Percentiles rank a stretch among this genome's conserved stretches.
Conservation (phyloP, 1,140 invertebrate genomes). For the Camponotus floridanus region DNA sequence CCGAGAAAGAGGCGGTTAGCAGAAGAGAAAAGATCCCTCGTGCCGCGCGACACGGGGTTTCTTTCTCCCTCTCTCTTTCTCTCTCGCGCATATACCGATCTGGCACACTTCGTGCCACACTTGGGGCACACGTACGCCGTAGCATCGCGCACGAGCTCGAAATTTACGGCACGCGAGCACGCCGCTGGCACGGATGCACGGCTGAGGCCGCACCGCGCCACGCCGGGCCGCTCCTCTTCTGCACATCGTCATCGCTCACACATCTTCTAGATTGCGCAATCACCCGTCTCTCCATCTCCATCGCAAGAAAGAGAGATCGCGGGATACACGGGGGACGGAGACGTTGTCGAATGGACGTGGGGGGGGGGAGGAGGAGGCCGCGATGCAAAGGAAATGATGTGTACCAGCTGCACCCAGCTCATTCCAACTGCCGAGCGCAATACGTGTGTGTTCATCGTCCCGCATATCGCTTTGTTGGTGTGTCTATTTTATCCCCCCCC, state of each 20-base stretch:
- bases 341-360: not conserved
- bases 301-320: conserved; percentile 45
- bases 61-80: conserved; percentile 59
- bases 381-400: conserved; percentile 72
- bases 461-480: conserved; percentile 48
- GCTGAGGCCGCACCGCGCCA: conserved; percentile 62
- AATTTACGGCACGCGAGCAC: conserved; percentile 85
- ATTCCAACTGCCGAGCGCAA: conserved; percentile 70
- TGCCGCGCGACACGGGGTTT: conserved; percentile 52
- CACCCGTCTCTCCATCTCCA: conserved; percentile 56
- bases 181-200: conserved; percentile 74
- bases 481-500: conserved; percentile 46
- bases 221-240: conserved; percentile 65
- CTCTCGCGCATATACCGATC: conserved; percentile 66
- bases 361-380: conserved; percentile 31
- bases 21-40: conserved; percentile 63
- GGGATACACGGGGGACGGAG: conserved; percentile 36
- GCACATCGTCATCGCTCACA: conserved; percentile 66
- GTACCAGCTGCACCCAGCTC: conserved; percentile 80
- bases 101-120: conserved; percentile 82
- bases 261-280: conserved; percentile 75
- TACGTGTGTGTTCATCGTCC: conserved; percentile 57
- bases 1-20: conserved; percentile 53
- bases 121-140: conserved; percentile 82
- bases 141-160: conserved; percentile 83